Base-by-base conservation (phyloP, 2,888 invertebrate genomes). In the Nomada flava region DNA sequence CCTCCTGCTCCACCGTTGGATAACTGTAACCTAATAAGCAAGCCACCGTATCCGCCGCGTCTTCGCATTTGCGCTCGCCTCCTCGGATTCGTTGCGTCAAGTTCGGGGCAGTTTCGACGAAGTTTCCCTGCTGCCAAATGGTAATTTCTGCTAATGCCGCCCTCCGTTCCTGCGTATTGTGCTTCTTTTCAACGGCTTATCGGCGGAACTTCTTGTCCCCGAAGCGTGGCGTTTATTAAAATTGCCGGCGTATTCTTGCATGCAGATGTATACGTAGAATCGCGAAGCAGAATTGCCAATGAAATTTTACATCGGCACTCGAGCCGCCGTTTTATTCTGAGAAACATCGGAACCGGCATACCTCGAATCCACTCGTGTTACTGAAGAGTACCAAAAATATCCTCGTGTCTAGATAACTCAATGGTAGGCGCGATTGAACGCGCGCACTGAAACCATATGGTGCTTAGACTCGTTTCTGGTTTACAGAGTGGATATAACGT, bases 401-500 rank as follows among this genome's bases (percentile, higher is more conserved):
- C 88, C 64, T 57, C 64, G 76, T 68, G 62, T 72, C 59, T 69
- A 84, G 86, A 88, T 82, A 88, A 86, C 77, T 83, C 75, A 83
- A 88, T 79, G 79, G 82, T 65, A 55, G 78, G 67, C 70, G 78
- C 63, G 80, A 78, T 82, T 62, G 76, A 76, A 80, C 83, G 78
- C 72, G 86, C 62, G 70, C 76, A 65, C 76, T 78, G 86, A 82
- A 88, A 89, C 90, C 91, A 92, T 90, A 90, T 91, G 92, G 91
- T 88, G 89, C 85, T 84, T 75, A 79, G 76, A 36, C 70, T 78
- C 73, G 87, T 84, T 86, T 90, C 88, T 89, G 92, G 91, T 91
- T 93, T 92, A 92, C 92, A 89, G 92, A 91, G 88, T 91, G 92
- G 91, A 92, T 93, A 92, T 93, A 92, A 91, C 90, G 88, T 86